Evolutionary conservation across 2,888 invertebrate genomes (phyloP), one percentile per base, ranked within the genome.

Genomic region (Drosophila nigritarsus): DNA sequence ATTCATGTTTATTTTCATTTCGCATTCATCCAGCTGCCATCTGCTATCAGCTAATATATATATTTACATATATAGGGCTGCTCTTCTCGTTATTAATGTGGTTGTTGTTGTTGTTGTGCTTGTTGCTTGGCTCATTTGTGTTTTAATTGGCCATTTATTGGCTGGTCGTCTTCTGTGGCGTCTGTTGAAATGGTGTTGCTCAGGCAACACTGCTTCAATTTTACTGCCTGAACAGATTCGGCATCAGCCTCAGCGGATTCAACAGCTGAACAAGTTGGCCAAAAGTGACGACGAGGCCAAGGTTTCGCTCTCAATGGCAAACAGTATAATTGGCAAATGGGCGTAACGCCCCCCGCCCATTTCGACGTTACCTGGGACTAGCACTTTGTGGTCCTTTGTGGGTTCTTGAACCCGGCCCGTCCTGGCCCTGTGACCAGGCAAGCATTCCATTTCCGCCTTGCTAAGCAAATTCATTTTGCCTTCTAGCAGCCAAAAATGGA

Each of bases 371-470:
- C 65, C 62, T 38, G 40, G 3, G 38, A 34, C 15, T 45, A 24
- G 34, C 34, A 40, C 34, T 71, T 53, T 65, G 40, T 29, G 51
- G 36, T 59, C 59, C 63, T 65, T 51, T 65, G 32, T 59, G 36
- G 63, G 54, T 64, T 58, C 63, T 60, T 59, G 62, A 67, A 60
- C 62, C 59, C 40, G 4, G 7, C 8, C n/a, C 15, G 8, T 24
- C 24, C 20, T 18, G 18, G 34, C 34, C 65, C 32, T 72, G 66
- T 63, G 81, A 67, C 70, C 62, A 69, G 72, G 72, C 69, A 56
- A 62, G 69, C 81, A 79, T 82, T 85, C 75, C 80, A 73, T 75
- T 82, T 82, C 76, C 85, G 83, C 80, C 65, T 64, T 68, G 70
- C 60, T 56, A 70, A 45, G 84, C 70, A 82, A 82, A 75, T 82